These are phyloP conservation scores for Macrochelys suwanniensis DNA, from an alignment of 2,797 vertebrate genomes.

Conservation along the genomic window DNA sequence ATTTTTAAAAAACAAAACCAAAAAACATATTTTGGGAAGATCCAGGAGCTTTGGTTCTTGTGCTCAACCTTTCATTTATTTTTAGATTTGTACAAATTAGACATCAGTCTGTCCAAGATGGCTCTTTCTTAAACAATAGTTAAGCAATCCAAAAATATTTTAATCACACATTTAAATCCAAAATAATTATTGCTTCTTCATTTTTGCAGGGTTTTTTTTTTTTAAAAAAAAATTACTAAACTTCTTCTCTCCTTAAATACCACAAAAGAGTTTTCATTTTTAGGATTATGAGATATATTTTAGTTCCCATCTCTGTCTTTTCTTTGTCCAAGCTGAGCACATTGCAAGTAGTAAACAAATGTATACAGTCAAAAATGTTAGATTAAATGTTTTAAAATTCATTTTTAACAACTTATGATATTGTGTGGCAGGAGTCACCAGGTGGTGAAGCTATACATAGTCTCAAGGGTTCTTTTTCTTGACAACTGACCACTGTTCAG, in stretches of 20 bases:
- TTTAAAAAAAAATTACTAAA: not conserved
- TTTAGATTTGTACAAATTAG: conserved; percentile 16
- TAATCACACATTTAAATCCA: not conserved
- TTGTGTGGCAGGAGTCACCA: not conserved
- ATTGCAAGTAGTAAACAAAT: not conserved
- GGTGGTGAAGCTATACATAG: not conserved
- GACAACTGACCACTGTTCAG: not conserved
- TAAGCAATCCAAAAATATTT: conserved; percentile 21
- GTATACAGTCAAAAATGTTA: not conserved
- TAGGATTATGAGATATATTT: not conserved
- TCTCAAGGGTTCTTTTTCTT: not conserved
- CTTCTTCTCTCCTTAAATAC: not conserved
- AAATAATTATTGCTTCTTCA: not conserved
- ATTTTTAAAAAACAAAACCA: not conserved
- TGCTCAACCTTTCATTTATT: not conserved
- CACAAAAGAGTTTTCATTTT: not conserved
- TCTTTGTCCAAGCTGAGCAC: not conserved
- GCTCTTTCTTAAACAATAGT: not conserved
- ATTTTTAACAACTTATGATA: conserved; percentile 1
- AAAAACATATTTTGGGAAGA: conserved; percentile 45
- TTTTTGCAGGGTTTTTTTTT: not conserved
- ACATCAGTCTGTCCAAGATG: not conserved
- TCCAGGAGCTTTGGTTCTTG: conserved; percentile 12
- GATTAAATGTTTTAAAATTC: not conserved
- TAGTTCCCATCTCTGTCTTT: not conserved